Conservation (phyloP, 2,888 invertebrate species). For the Catocala fraxini region DNA sequence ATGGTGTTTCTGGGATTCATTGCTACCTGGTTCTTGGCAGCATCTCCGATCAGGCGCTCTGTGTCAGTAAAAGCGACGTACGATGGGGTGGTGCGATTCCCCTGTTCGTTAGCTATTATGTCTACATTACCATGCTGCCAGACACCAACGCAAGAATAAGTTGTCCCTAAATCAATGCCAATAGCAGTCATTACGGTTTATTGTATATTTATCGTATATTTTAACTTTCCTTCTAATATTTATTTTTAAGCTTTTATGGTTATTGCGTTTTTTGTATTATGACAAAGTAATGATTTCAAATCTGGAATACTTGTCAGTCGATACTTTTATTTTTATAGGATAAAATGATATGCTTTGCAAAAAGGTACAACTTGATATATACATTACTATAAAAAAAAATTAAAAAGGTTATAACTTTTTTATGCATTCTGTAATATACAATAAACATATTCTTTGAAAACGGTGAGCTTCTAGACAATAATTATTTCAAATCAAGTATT, state of each 20-base stretch:
- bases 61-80: constrained; percentile 91
- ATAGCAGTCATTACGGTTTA: constrained; percentile 74
- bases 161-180: constrained; percentile 87
- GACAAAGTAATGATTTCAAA: constrained; percentile 7
- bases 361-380: no score
- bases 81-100: constrained; percentile 91
- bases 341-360: no score
- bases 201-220: background rate
- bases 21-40: constrained; percentile 91
- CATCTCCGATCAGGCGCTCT: constrained; percentile 89
- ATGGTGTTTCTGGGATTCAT: constrained; percentile 92
- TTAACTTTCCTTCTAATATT: constrained; percentile 11
- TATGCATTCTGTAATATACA: no score
- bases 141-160: constrained; percentile 85
- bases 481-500: no score
- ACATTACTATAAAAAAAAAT: no score
- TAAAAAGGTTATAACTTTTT: no score
- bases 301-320: background rate
- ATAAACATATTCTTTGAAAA: no score
- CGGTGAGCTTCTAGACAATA: no score
- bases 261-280: background rate
- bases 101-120: constrained; percentile 90
- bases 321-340: no score
- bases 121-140: constrained; percentile 91
- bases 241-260: background rate